Percentiles rank a stretch among this genome's conserved stretches.
Evolutionary conservation across 2,888 invertebrate species (phyloP).

Genomic region (Fragum fragum): DNA sequence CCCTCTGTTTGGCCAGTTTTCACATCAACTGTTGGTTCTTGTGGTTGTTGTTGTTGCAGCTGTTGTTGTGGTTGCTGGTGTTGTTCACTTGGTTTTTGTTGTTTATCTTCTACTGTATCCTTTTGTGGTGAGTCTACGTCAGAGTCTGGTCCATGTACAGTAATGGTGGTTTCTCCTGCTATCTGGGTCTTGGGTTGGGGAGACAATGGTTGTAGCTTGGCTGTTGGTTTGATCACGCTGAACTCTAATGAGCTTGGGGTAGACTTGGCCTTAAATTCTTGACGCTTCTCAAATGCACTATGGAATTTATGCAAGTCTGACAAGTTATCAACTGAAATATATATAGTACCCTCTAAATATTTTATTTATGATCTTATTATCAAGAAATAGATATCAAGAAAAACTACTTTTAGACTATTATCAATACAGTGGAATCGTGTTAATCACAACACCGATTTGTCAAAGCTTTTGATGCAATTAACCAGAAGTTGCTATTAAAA

Average conservation of each 20-base stretch:
- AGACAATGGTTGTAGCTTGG: conserved; percentile 1
- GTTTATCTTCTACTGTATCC: not conserved
- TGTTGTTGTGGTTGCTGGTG: not conserved
- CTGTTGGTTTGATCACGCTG: conserved; percentile 65
- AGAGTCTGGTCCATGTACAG: conserved; percentile 38
- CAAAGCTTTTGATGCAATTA: too few relatives aligned
- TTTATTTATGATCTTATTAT: too few relatives aligned
- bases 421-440: too few relatives aligned
- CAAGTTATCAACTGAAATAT: conserved; percentile 62
- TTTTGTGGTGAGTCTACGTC: conserved; percentile 20
- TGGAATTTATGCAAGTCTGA: conserved; percentile 54
- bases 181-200: not conserved
- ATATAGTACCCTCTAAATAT: too few relatives aligned
- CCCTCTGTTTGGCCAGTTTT: not conserved
- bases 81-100: conserved; percentile 11
- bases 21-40: not conserved
- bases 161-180: conserved; percentile 30
- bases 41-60: not conserved
- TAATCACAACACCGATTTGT: too few relatives aligned
- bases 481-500: too few relatives aligned
- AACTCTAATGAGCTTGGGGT: conserved; percentile 73
- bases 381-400: too few relatives aligned
- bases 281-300: conserved; percentile 68
- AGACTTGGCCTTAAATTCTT: conserved; percentile 74
- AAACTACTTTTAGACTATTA: too few relatives aligned